phyloP scores from a whole-genome alignment of 2,888 invertebrate species.

The Coelogynopora nodosa region DNA sequence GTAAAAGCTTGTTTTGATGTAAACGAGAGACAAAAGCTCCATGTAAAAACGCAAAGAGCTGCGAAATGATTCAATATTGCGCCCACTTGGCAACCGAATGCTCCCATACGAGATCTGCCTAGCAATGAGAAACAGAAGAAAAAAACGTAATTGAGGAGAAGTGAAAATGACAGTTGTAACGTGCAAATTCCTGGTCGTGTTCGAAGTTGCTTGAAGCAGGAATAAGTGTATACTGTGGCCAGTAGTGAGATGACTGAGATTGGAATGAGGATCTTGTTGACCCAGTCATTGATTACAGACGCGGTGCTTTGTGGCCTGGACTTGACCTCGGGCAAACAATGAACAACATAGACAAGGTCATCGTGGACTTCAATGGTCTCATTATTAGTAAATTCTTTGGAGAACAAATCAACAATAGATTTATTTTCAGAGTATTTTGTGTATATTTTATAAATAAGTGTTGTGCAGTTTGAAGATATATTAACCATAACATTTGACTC shows the following conservation, averaged over 20 bases:
- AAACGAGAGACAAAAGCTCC: constrained; percentile 27
- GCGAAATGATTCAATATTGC: constrained; percentile 10
- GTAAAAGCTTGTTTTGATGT: background rate
- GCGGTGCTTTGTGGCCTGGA: too few relatives aligned
- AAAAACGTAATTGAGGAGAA: background rate
- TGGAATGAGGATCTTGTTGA: background rate
- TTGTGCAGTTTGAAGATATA: too few relatives aligned
- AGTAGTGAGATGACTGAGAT: background rate
- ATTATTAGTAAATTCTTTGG: too few relatives aligned
- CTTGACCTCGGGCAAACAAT: too few relatives aligned
- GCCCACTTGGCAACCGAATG: constrained; percentile 4
- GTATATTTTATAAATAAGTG: too few relatives aligned
- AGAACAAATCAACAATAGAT: too few relatives aligned
- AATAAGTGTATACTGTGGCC: background rate
- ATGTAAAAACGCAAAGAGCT: constrained; percentile 18
- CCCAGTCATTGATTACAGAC: background rate
- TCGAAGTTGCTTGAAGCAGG: background rate
- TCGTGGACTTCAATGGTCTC: too few relatives aligned
- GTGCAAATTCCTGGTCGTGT: constrained; percentile 20
- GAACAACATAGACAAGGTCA: too few relatives aligned
- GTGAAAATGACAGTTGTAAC: constrained; percentile 13
- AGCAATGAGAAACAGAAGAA: background rate
- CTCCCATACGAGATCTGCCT: background rate
- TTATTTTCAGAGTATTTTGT: too few relatives aligned
- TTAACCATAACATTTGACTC: too few relatives aligned